phyloP scores from a whole-genome alignment of 1,140 invertebrate genomes.

The Drosophila virilis region DNA sequence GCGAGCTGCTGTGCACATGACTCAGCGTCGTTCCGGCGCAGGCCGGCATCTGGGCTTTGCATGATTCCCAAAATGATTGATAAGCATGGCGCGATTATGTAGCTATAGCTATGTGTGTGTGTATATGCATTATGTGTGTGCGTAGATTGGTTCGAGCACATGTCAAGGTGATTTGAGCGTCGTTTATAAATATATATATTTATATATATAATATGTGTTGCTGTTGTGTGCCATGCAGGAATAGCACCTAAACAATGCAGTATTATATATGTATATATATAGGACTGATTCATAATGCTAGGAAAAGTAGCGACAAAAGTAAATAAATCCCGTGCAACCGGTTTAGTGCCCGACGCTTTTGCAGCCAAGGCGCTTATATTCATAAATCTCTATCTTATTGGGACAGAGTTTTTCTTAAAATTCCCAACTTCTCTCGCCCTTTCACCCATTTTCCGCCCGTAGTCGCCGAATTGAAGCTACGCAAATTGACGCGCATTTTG shows the following conservation, averaged over 20 bases:
- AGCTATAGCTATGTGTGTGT: neutral
- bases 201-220: neutral
- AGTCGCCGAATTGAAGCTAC: no score
- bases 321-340: neutral
- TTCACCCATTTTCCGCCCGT: no score
- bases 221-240: slow-evolving; percentile 2
- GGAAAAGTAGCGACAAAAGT: neutral
- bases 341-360: no score
- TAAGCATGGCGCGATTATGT: slow-evolving; percentile 40
- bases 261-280: neutral
- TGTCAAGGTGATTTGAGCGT: slow-evolving; percentile 19
- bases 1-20: slow-evolving; percentile 19
- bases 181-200: neutral
- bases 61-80: slow-evolving; percentile 42
- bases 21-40: slow-evolving; percentile 21
- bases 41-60: slow-evolving; percentile 27
- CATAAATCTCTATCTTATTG: no score
- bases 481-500: no score
- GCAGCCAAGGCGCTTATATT: no score
- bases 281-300: neutral
- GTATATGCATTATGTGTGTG: neutral
- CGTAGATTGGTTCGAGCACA: slow-evolving; percentile 3
- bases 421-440: no score
- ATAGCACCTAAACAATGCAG: neutral
- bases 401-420: no score